Evolutionary conservation across 2,797 vertebrate species (phyloP), one percentile per base, ranked within the genome.

Genomic region (Hydrolagus colliei): DNA sequence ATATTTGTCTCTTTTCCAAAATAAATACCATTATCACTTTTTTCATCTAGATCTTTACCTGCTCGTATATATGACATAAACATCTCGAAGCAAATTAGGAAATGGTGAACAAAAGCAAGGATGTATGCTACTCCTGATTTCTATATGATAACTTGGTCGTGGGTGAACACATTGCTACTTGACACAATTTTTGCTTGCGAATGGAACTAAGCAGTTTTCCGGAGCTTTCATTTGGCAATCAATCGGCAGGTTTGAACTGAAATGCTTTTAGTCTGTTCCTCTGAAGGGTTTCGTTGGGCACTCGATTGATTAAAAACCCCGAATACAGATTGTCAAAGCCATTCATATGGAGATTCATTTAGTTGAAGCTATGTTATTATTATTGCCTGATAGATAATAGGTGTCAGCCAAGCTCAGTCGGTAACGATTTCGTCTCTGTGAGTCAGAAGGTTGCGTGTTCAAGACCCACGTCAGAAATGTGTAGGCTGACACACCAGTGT

Each of bases 321-420:
- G 68, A 82, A 22, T 82, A 16, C 22, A 67, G 14, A 65, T 82
- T 68, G 27, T 27, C 14, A 82, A 68, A 1, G 63, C 27, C 10
- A 82, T 67, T 18, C 35, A 82, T 32, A 32, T 82, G 79, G 32
- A 82, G 65, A 27, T 65, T 14, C 9, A 14, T 82, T 82, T 82
- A 52, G 41, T 52, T 52, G 41, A 52, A 52, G 41, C 2, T 52
- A 52, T 6, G 27, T 27, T 27, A 52, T 52, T 52, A 52, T 1
- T 88, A 73, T 73, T 18, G 16, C 22, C 4, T 18, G 4, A 73
- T 18, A 73, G 72, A 27, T 73, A 73, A 73, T 27, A 73, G 5
- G 10, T 73, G 72, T 73, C 72, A 73, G 16, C 16, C 16, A 11
- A 18, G 22, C 16, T 18, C 72, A 73, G 22, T 73, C 5, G 4